phyloP scores from a whole-genome alignment of 1,140 invertebrate genomes.

The Harpegnathos saltator region DNA sequence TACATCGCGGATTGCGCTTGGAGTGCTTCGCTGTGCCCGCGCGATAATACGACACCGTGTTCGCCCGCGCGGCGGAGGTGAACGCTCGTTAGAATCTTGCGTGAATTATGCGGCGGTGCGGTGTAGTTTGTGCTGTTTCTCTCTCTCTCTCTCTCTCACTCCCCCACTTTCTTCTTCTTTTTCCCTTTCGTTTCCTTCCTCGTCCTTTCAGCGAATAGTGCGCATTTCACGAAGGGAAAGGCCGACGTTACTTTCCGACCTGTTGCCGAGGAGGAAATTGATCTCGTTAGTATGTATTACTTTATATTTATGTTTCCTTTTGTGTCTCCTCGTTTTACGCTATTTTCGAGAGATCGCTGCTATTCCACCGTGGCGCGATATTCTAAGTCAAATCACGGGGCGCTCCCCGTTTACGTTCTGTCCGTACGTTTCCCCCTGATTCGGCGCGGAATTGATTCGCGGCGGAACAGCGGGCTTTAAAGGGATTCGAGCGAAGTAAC shows the following conservation, averaged over 20 bases:
- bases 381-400: too few relatives aligned
- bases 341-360: too few relatives aligned
- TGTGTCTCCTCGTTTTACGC: too few relatives aligned
- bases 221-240: too few relatives aligned
- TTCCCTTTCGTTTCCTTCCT: neutral
- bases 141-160: neutral
- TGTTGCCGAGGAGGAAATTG: too few relatives aligned
- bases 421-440: neutral
- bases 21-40: constrained; percentile 18
- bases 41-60: constrained; percentile 41
- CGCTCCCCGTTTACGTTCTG: neutral
- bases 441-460: constrained; percentile 18
- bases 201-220: neutral
- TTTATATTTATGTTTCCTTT: too few relatives aligned
- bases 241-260: too few relatives aligned
- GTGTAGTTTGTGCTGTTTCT: neutral
- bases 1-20: constrained; percentile 49
- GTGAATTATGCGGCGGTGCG: neutral
- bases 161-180: too few relatives aligned
- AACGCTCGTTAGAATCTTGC: constrained; percentile 27
- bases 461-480: neutral
- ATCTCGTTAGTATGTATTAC: too few relatives aligned
- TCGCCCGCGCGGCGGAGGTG: neutral
- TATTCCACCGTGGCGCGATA: too few relatives aligned
- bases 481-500: constrained; percentile 16